Percentiles rank a stretch among this genome's conserved stretches.
These are phyloP conservation scores for Macroteleia sp. DNA, from an alignment of 2,888 invertebrate species.

Conservation along the genomic window DNA sequence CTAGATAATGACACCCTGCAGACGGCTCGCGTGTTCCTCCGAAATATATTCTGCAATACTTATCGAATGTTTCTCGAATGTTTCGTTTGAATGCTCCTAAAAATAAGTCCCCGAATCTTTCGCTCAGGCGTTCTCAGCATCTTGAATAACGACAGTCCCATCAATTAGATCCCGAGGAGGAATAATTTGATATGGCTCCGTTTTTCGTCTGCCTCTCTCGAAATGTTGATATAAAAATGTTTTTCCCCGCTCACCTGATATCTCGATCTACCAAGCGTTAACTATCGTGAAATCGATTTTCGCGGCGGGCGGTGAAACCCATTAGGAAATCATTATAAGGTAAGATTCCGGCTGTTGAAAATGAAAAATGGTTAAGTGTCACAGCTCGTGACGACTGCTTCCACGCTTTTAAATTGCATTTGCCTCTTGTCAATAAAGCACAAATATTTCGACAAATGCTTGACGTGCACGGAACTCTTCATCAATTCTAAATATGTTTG, in stretches of 20 bases:
- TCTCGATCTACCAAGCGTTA: constrained; percentile 36
- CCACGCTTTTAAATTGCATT: constrained; percentile 32
- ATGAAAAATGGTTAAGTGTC: constrained; percentile 57
- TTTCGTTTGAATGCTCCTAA: constrained; percentile 24
- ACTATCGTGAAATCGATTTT: constrained; percentile 68
- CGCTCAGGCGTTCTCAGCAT: not conserved
- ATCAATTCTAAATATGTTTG: constrained; percentile 42
- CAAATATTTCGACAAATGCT: constrained; percentile 48
- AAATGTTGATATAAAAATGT: constrained; percentile 27
- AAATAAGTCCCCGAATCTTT: constrained; percentile 37
- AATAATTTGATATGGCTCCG: not conserved
- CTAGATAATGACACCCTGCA: constrained; percentile 52
- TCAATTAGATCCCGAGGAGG: constrained; percentile 31
- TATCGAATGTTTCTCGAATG: constrained; percentile 28
- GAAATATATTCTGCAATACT: constrained; percentile 49
- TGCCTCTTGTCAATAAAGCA: constrained; percentile 25
- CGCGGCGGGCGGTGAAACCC: constrained; percentile 65
- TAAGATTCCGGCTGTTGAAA: constrained; percentile 40
- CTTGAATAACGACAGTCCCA: constrained; percentile 32
- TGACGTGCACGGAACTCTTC: constrained; percentile 19
- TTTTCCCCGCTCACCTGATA: constrained; percentile 27
- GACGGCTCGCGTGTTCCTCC: constrained; percentile 48
- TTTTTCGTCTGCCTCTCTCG: not conserved
- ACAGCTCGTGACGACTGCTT: constrained; percentile 30
- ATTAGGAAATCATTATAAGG: constrained; percentile 63